Evolutionary conservation across 2,113 vertebrate species (phyloP).

Genomic region (Prionailurus viverrinus): DNA sequence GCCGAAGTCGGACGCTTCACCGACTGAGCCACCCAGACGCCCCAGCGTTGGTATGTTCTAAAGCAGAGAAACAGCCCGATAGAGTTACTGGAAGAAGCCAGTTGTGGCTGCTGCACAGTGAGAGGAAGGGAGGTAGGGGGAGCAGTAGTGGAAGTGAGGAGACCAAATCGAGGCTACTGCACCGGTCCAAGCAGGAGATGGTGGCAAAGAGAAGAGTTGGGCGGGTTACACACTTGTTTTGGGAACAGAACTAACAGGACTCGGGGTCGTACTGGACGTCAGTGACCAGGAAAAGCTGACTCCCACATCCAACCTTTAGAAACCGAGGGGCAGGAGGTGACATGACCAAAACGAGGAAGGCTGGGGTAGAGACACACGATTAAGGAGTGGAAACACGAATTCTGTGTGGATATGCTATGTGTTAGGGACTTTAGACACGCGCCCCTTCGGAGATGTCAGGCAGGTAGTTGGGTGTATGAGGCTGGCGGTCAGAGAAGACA

Average conservation of each 20-base stretch:
- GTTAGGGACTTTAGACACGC: background rate
- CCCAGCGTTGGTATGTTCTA: background rate
- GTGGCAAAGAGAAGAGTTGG: background rate
- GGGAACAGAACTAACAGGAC: background rate
- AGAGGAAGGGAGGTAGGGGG: too few species aligned
- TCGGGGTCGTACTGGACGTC: background rate
- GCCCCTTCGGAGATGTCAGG: background rate
- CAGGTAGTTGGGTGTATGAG: background rate
- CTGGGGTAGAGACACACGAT: background rate
- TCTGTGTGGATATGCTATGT: background rate
- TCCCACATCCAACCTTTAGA: background rate
- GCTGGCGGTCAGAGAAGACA: background rate
- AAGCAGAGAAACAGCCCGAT: background rate
- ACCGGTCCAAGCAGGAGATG: background rate
- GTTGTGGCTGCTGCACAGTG: background rate
- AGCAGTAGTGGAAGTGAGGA: background rate
- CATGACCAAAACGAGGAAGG: background rate
- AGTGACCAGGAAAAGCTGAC: background rate
- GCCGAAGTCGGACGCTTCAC: fast-evolving
- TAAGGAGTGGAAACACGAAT: background rate
- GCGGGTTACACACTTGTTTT: too few species aligned
- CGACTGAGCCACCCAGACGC: too few species aligned
- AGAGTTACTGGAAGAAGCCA: background rate
- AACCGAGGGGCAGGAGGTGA: background rate
- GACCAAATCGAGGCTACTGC: background rate